Base-by-base conservation (phyloP, 2,888 invertebrate species). In the Temnothorax ravouxi region DNA sequence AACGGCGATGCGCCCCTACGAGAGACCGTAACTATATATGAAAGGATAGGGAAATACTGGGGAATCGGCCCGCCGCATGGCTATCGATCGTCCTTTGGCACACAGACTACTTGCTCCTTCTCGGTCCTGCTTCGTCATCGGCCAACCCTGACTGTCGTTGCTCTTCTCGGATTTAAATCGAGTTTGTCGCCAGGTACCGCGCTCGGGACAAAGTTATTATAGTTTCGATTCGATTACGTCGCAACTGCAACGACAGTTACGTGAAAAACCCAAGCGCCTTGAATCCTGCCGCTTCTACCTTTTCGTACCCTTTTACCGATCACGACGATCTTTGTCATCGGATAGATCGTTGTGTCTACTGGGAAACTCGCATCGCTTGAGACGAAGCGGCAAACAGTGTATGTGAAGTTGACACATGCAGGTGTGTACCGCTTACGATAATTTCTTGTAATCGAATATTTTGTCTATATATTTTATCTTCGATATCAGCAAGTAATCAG, bases 141-240 rank as follows among this genome's bases (percentile, higher is more conserved):
- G 61, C 6, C 85, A 71, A 67, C 79, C 18, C 82, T 86, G 86
- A 85, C 84, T 69, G 84, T 84, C 80, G 84, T 76, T 71, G 18
- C 72, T 72, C 38, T 74, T 72, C 79, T 72, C 77, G 80, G 61
- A 79, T 84, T 86, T 86, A 87, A 87, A 87, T 87, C 87, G 84
- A 87, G 87, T 87, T 87, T 87, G 76, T 66, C 84, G 74, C 64
- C 67, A 64, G 84, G 83, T 79, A 86, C 86, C 81, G 84, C 83
- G 75, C 80, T 84, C 84, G 72, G 83, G 86, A 85, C 87, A 81
- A 87, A 87, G 87, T 87, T 87, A 85, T 87, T 86, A 87, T 87
- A 87, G 87, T 87, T 87, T 87, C 83, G 86, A 87, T 86, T 87
- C 87, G 87, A 87, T 87, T 87, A 87, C 83, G 81, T 72, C 81